These are phyloP conservation scores for Pungitius pungitius DNA, from an alignment of 2,113 vertebrate species.

Conservation along the genomic window DNA sequence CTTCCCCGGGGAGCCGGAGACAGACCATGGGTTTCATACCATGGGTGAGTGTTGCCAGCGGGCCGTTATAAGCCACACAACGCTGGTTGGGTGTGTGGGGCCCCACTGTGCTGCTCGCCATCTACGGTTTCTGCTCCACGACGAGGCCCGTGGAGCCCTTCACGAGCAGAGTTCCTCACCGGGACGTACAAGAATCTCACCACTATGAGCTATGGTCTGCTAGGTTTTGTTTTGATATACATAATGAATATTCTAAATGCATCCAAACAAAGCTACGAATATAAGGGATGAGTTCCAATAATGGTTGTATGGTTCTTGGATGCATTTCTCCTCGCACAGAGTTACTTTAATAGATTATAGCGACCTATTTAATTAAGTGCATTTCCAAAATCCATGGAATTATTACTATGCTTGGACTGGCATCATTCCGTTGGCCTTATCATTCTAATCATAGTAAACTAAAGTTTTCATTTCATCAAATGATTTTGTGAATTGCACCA, in stretches of 20 bases:
- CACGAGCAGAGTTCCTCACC: conserved; percentile 82
- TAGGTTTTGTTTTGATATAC: conserved; percentile 6
- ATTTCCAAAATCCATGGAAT: neutral
- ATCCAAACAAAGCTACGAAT: neutral
- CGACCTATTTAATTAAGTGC: neutral
- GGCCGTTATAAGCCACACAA: conserved; percentile 49
- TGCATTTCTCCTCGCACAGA: neutral
- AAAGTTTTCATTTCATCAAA: neutral
- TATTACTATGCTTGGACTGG: neutral
- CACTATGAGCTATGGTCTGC: conserved; percentile 38
- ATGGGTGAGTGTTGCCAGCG: conserved; percentile 45
- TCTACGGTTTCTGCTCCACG: conserved; percentile 85
- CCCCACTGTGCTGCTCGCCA: conserved; percentile 82
- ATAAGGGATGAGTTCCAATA: neutral
- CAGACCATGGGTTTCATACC: conserved; percentile 56
- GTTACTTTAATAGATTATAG: neutral
- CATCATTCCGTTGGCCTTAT: neutral
- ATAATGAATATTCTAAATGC: conserved; percentile 22
- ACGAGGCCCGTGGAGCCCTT: conserved; percentile 86
- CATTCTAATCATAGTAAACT: neutral
- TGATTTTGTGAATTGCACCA: neutral
- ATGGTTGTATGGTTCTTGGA: neutral
- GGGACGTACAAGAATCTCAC: conserved; percentile 81
- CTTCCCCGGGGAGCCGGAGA: conserved; percentile 41
- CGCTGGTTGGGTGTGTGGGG: conserved; percentile 75